These are phyloP conservation scores for Oreochromis grahami DNA, from an alignment of 2,797 vertebrate species.

Conservation along the genomic window DNA sequence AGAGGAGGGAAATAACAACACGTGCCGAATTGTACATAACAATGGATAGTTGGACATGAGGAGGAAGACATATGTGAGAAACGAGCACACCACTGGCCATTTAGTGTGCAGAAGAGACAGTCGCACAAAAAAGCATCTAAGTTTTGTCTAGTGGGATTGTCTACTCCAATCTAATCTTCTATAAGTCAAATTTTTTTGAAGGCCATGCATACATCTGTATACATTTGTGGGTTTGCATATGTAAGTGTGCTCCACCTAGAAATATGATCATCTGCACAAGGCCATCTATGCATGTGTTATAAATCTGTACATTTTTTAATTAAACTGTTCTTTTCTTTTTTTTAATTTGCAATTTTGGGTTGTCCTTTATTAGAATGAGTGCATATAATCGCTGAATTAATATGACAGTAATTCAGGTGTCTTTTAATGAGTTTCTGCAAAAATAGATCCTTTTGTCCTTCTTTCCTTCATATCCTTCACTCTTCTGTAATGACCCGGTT, in stretches of 20 bases:
- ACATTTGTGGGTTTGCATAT: constrained; percentile 30
- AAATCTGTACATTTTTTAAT: constrained; percentile 9
- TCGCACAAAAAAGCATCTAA: neutral
- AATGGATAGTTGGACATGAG: constrained; percentile 53
- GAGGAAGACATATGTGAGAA: constrained; percentile 49
- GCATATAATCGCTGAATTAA: neutral
- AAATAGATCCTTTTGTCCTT: constrained; percentile 1
- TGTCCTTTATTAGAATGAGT: neutral
- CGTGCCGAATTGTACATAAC: constrained; percentile 56
- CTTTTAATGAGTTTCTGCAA: neutral
- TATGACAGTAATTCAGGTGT: neutral
- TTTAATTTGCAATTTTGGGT: neutral
- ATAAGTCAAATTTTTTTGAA: constrained; percentile 21
- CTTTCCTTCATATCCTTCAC: neutral
- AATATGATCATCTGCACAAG: constrained; percentile 21
- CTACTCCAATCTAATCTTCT: neutral
- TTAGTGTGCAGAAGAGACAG: neutral
- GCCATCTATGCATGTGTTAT: constrained; percentile 33
- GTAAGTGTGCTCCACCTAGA: constrained; percentile 25
- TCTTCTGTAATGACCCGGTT: constrained; percentile 15
- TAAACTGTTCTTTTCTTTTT: constrained; percentile 2
- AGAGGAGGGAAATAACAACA: constrained; percentile 74
- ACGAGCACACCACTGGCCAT: constrained; percentile 17
- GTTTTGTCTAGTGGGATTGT: neutral
- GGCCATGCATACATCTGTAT: constrained; percentile 17